Evolutionary conservation across 2,797 vertebrate genomes (phyloP), one percentile per base, ranked within the genome.

Genomic region (Urophycis tenuis): DNA sequence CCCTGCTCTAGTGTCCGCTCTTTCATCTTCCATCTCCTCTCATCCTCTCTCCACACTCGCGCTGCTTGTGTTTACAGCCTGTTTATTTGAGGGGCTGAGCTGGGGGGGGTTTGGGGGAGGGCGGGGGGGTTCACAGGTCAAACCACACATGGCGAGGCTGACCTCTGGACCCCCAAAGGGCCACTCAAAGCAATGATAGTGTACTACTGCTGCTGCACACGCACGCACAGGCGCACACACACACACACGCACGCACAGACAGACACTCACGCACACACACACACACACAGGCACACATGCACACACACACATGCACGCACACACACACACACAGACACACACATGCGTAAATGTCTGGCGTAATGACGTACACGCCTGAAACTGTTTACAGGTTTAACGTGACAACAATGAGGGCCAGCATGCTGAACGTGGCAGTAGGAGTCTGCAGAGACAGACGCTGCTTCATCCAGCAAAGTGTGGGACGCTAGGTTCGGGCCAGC

Each of bases 61-160:
- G 45, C 74, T 78, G 85, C 85, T 86, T 88, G 87, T 92, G 90
- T 93, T 92, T 93, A 92, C 89, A 81, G 91, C 85, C 86, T 92
- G 91, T 93, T 92, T 92, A 93, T 92, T 89, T 90, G 91, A 92
- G 88, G 91, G 84, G 87, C 88, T 88, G 89, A 88, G 87, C 88
- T 87, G 79, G 87, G 87, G 88, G 82, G 82, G 86, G 83, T 76
- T 77, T 33, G 80, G 86, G 83, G 8, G 83, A 78, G 81, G 83
- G 87, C 81, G 77, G 79, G 41, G 81, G 85, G 81, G n/a, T n/a
- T n/a, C n/a, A n/a, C n/a, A n/a, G n/a, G 91, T 92, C 91, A 92
- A 91, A 89, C 92, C 93, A 93, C 92, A 91, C 91, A 93, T 90
- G 87, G 89, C 78, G 90, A 84, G 88, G 89, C 85, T 89, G 89